A percentile compares a stretch with the other conserved stretches of the same genome.
Evolutionary conservation across 2,113 vertebrate species (phyloP).

Genomic region (Rynchops niger): DNA sequence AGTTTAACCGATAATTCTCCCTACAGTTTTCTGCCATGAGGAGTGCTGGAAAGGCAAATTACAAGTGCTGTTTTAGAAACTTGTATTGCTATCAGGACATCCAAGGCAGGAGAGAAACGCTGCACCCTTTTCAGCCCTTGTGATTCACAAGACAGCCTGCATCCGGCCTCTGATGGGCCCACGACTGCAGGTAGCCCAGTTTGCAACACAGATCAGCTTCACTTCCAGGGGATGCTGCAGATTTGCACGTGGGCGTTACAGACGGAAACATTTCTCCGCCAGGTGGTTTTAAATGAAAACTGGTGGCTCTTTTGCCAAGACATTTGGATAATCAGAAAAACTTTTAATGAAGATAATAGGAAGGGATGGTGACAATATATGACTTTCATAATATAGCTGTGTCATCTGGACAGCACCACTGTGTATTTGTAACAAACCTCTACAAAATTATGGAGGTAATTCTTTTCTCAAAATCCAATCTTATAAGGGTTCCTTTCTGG

Average conservation of each 20-base stretch:
- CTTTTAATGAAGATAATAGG: background rate
- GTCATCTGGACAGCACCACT: background rate
- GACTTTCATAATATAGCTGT: background rate
- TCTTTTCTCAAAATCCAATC: background rate
- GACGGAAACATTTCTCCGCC: slow-evolving; percentile 16
- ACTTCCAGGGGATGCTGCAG: background rate
- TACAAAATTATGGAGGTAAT: background rate
- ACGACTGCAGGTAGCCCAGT: background rate
- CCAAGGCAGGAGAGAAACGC: background rate
- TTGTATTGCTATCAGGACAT: background rate
- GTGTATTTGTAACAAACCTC: background rate
- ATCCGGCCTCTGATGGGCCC: background rate
- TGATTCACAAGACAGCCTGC: background rate
- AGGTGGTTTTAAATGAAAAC: slow-evolving; percentile 25
- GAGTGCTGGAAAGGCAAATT: background rate
- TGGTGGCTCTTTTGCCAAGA: background rate
- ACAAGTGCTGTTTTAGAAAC: background rate
- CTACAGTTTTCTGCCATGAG: background rate
- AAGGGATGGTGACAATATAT: background rate
- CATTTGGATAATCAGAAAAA: background rate
- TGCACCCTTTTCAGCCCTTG: background rate
- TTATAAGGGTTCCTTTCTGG: background rate
- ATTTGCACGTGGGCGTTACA: background rate
- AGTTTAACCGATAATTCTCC: background rate
- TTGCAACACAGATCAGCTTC: background rate